Evolutionary conservation across 2,113 vertebrate species (phyloP).

Genomic region (Brachirus orientalis): DNA sequence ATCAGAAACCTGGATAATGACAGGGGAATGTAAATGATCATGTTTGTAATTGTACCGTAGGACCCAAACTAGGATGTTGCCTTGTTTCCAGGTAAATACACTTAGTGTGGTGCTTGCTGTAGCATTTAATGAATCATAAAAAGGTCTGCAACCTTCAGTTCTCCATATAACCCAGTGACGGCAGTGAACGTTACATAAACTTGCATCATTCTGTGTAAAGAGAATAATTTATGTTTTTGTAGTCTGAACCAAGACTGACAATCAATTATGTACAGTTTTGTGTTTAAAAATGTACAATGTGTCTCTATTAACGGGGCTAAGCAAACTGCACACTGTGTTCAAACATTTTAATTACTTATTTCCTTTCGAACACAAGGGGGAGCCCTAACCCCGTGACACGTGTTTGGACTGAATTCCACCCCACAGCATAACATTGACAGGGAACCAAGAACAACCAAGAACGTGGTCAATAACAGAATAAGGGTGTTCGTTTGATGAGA

Average conservation of each 20-base stretch:
- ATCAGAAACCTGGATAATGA: too few species aligned
- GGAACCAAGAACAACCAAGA: too few species aligned
- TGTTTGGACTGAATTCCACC: background rate
- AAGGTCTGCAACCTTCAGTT: too few species aligned
- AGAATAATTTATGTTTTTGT: background rate
- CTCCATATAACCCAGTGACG: too few species aligned
- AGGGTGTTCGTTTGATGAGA: background rate
- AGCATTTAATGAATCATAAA: too few species aligned
- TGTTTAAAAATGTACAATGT: background rate
- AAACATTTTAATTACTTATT: background rate
- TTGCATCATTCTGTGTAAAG: slow-evolving; percentile 2
- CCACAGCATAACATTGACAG: too few species aligned
- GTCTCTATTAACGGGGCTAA: background rate
- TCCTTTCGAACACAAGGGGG: slow-evolving; percentile 52
- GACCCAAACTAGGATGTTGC: too few species aligned
- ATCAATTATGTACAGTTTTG: background rate
- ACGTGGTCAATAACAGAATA: background rate
- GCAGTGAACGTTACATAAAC: too few species aligned
- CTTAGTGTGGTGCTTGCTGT: too few species aligned
- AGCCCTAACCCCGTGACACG: slow-evolving; percentile 36
- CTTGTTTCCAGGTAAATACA: too few species aligned
- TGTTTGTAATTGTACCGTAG: too few species aligned
- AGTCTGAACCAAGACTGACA: background rate
- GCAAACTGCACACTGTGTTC: slow-evolving; percentile 6
- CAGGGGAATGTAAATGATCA: too few species aligned